Evolutionary conservation across 2,888 invertebrate genomes (phyloP).

Genomic region (Drosophila seclusa): DNA sequence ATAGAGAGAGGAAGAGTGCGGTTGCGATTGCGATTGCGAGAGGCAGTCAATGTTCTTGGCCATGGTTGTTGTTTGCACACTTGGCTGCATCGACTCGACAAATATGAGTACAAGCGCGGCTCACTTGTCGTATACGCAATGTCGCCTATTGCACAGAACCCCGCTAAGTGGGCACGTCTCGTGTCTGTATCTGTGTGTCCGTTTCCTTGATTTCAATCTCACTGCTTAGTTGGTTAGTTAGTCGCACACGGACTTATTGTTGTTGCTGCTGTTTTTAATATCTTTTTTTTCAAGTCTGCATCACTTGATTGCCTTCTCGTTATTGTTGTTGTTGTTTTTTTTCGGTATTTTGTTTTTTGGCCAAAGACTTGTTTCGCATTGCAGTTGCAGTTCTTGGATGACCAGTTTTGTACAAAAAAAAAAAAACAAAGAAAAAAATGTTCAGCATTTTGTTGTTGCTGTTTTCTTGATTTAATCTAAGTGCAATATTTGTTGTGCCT

Average conservation of each 20-base stretch:
- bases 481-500: slow-evolving; percentile 23
- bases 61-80: slow-evolving; percentile 75
- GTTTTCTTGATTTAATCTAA: slow-evolving; percentile 30
- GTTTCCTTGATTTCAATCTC: slow-evolving; percentile 77
- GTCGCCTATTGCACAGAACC: slow-evolving; percentile 59
- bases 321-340: slow-evolving; percentile 14
- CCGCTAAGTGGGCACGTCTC: slow-evolving; percentile 49
- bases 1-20: slow-evolving; percentile 12
- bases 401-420: slow-evolving; percentile 61
- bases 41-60: slow-evolving; percentile 71
- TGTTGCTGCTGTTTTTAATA: slow-evolving; percentile 22
- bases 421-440: background rate
- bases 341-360: slow-evolving; percentile 51
- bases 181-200: slow-evolving; percentile 31
- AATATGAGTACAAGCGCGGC: slow-evolving; percentile 31
- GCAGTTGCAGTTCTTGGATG: slow-evolving; percentile 74
- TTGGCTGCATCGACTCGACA: slow-evolving; percentile 59
- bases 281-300: slow-evolving; percentile 56
- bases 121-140: slow-evolving; percentile 75
- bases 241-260: slow-evolving; percentile 16
- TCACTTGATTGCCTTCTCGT: slow-evolving; percentile 57
- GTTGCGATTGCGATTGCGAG: background rate
- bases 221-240: slow-evolving; percentile 36
- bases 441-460: slow-evolving; percentile 17
- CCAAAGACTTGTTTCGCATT: slow-evolving; percentile 63